These are phyloP conservation scores for Aproaerema taeniolella DNA, from an alignment of 2,888 invertebrate genomes.

Conservation along the genomic window DNA sequence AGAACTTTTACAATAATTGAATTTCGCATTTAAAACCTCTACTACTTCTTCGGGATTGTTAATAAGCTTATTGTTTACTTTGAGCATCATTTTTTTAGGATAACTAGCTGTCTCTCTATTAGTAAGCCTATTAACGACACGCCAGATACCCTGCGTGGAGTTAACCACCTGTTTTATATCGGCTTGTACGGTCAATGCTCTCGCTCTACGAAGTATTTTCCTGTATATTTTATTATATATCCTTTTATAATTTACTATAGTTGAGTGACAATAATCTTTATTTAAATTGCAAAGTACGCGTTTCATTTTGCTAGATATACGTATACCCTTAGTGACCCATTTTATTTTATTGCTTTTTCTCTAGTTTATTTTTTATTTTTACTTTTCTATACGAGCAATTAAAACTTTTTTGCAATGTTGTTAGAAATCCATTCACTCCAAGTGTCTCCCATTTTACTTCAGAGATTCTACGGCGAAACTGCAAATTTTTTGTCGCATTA, in stretches of 20 bases:
- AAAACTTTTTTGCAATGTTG: neutral
- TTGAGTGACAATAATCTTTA: neutral
- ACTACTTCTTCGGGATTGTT: no score
- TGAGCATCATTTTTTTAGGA: no score
- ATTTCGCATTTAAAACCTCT: no score
- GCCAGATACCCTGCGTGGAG: neutral
- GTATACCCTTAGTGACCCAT: neutral
- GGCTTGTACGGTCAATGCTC: neutral
- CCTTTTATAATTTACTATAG: neutral
- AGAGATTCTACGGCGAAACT: neutral
- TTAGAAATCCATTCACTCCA: neutral
- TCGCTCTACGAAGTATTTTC: neutral
- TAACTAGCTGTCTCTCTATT: no score
- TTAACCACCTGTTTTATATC: neutral
- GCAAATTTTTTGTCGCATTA: no score
- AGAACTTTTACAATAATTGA: no score
- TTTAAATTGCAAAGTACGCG: neutral
- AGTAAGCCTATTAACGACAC: neutral
- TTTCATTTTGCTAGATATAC: neutral
- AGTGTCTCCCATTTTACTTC: neutral
- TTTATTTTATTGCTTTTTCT: neutral
- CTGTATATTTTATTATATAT: neutral
- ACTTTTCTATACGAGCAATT: neutral
- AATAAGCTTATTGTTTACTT: no score
- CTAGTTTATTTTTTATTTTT: neutral